phyloP scores from a whole-genome alignment of 2,113 vertebrate genomes.

The Fregetta grallaria region DNA sequence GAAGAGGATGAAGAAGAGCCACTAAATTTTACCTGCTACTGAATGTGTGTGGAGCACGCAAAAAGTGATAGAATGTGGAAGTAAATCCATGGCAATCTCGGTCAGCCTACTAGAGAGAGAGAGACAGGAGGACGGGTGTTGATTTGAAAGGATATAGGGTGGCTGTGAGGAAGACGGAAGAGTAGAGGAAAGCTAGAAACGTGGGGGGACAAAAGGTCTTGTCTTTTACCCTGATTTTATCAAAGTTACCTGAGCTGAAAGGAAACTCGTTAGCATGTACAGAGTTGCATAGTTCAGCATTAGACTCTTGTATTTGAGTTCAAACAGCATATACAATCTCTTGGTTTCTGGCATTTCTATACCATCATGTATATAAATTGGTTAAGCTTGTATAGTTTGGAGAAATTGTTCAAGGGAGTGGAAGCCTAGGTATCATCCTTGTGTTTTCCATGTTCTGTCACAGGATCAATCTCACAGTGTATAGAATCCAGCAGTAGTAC shows the following conservation, averaged over 20 bases:
- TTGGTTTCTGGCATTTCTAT: background rate
- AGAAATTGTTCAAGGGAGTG: background rate
- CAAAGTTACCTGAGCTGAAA: background rate
- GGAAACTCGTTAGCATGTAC: background rate
- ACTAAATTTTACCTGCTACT: background rate
- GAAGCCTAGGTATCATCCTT: background rate
- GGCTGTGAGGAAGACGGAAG: background rate
- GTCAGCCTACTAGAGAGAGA: background rate
- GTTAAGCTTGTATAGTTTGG: background rate
- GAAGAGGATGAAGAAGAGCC: background rate
- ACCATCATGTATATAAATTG: background rate
- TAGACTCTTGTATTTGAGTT: background rate
- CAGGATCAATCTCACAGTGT: background rate
- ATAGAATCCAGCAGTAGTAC: background rate
- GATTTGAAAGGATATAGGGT: background rate
- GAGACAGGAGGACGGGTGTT: background rate
- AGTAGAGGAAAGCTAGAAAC: background rate
- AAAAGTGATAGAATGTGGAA: background rate
- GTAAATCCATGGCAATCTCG: background rate
- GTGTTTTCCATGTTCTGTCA: background rate
- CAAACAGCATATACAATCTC: background rate
- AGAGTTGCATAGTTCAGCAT: background rate
- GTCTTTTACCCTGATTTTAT: background rate
- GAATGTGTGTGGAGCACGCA: background rate
- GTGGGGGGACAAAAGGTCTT: background rate